A percentile compares a stretch with the other conserved stretches of the same genome.
Evolutionary conservation across 1,140 invertebrate genomes (phyloP).

Genomic region (Galendromus occidentalis): DNA sequence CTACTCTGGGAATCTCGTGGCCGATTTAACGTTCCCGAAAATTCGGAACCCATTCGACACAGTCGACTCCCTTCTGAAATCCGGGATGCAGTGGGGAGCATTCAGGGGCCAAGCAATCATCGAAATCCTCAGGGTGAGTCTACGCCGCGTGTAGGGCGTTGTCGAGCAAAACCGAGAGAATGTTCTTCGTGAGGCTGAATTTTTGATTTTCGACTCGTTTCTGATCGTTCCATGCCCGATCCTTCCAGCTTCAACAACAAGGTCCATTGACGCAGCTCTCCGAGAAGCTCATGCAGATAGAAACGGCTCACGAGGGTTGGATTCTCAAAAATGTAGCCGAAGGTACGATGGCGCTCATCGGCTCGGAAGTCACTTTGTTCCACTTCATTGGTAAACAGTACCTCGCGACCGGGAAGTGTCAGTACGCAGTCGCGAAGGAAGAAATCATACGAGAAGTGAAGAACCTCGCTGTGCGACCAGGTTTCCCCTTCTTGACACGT

Average conservation of each 20-base stretch:
- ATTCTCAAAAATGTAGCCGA: background rate
- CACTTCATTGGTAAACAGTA: conserved; percentile 6
- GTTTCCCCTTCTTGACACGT: background rate
- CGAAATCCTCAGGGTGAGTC: conserved; percentile 36
- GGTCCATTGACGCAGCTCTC: background rate
- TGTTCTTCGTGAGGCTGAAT: too few species aligned
- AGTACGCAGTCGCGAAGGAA: background rate
- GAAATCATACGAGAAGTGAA: background rate
- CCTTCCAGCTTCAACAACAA: conserved; percentile 1
- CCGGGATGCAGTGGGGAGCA: conserved; percentile 46
- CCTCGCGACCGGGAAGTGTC: background rate
- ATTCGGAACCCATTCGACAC: conserved; percentile 53
- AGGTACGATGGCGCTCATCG: background rate
- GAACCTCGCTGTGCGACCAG: background rate
- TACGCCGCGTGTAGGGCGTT: too few species aligned
- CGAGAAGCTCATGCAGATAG: background rate
- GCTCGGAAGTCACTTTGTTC: conserved; percentile 1
- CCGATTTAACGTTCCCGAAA: conserved; percentile 75
- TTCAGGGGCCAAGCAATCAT: conserved; percentile 50
- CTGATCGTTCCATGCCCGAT: background rate
- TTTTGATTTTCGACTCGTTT: too few species aligned
- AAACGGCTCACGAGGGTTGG: conserved; percentile 1
- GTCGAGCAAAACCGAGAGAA: too few species aligned
- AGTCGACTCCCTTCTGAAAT: conserved; percentile 43
- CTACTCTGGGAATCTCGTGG: conserved; percentile 77